Evolutionary conservation across 2,113 vertebrate species (phyloP).

Genomic region (Dromiciops gliroides): DNA sequence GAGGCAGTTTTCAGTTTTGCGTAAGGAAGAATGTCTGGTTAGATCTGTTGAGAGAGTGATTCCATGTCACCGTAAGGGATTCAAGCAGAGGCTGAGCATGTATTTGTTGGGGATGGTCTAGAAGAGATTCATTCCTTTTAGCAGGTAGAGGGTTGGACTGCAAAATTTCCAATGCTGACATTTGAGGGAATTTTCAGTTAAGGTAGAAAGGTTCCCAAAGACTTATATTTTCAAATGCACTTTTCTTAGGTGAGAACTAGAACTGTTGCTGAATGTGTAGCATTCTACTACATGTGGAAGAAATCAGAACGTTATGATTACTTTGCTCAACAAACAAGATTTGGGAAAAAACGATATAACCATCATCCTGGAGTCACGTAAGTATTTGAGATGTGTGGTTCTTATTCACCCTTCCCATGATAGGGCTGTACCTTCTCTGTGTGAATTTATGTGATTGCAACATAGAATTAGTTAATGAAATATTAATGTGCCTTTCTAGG

Average conservation of each 20-base stretch:
- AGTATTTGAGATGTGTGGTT: conserved; percentile 77
- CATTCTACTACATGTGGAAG: conserved; percentile 99
- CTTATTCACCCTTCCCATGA: neutral
- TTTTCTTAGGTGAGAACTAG: conserved; percentile 90
- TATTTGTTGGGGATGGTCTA: neutral
- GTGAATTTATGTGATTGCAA: neutral
- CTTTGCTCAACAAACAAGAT: conserved; percentile 97
- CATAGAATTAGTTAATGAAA: too few relatives aligned
- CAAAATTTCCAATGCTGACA: neutral
- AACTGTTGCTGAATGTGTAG: conserved; percentile 97
- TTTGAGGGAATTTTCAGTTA: neutral
- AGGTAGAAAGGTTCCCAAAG: neutral
- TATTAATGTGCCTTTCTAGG: conserved; percentile 78
- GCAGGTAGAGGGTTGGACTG: neutral
- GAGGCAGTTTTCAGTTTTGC: neutral
- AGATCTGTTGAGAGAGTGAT: neutral
- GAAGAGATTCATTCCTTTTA: neutral
- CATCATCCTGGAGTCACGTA: conserved; percentile 98
- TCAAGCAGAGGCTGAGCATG: neutral
- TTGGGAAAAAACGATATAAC: conserved; percentile 98
- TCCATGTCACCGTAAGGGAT: neutral
- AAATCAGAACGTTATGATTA: conserved; percentile 98
- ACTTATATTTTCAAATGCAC: neutral
- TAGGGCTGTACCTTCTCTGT: neutral
- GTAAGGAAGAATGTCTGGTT: neutral